Base-by-base conservation (phyloP, 2,888 invertebrate genomes). In the Tubulanus polymorphus region DNA sequence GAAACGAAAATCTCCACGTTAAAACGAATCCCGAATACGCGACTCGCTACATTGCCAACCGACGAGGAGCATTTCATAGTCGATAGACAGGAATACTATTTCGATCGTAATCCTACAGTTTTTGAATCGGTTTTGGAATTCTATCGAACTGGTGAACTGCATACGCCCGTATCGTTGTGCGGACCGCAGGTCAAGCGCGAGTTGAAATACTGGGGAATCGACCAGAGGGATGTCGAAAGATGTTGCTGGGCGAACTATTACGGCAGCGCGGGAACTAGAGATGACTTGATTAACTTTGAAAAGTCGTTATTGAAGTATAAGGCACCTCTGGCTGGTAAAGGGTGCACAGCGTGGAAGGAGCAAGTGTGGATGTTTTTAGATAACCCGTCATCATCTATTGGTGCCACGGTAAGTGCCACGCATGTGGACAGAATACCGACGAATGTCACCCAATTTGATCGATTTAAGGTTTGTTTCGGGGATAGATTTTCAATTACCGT, bases 231-330 rank as follows among this genome's bases (percentile, higher is more conserved):
- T 26, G 71, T 72, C 6, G 65, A 69, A 51, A 57, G 62, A 12
- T 72, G 72, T 48, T 72, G 72, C 48, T 67, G 69, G 68, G 60
- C 62, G 15, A 63, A 63, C 35, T 72, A 71, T 56, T 67, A 68
- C 47, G 37, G 48, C 2, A 27, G 47, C 45, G 63, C 65, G 49
- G 66, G 64, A 18, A 66, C 65, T 1, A 60, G 61, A 52, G 62
- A 61, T 8, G 62, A 64, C 62, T 55, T 68, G 23, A 61, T 62
- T 23, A 61, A 61, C 49, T 69, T 69, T 54, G 63, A 69, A 2
- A 20, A 49, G 32, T n/a, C n/a, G 26, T 18, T 23, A 29, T 18
- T 20, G 20, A 41, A 5, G 6, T 18, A 20, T 8, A 62, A 62
- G 0, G 51, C 56, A 1, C 57, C 58, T 1, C 59, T 60, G 0